Evolutionary conservation across 2,888 invertebrate species (phyloP), one percentile per base, ranked within the genome.

Genomic region (Oscheius sp.): DNA sequence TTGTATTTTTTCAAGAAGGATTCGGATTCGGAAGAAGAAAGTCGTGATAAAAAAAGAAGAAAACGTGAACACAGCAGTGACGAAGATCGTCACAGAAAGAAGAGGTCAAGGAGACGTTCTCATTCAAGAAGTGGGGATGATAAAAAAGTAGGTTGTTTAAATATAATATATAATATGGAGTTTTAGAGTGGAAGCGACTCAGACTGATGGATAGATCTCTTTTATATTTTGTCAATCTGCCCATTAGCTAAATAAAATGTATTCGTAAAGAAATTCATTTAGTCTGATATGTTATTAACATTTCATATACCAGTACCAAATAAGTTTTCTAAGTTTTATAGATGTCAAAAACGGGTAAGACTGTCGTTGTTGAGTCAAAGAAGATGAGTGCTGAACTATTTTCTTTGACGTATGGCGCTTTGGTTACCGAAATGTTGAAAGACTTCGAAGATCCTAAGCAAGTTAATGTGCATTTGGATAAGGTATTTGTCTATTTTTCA

Each of bases 361-460:
- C 74, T 33, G 71, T 66, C 10, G 52, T 74, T 55, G 70, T 74
- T 1, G 78, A 78, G 17, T 73, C 78, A 25, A 78, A 76, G 53
- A 78, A 78, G 79, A 82, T 85, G 83, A 84, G 80, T 48, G 81
- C 81, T 0, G 98, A 98, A 88, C 89, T 98, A 70, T 92, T 98
- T 81, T 95, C 96, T 5, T 90, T 99, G 57, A 98, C 98, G 0
- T 99, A 99, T 89, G 98, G 98, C 46, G 94, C 97, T 2, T 89
- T 99, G 72, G 96, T 99, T 0, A 93, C 96, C 2, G 97, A 98
- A 89, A 92, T 99, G 90, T 89, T 98, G 23, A 94, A 95, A 88
- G 98, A 99, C 87, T 92, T 93, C 83, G 97, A 98, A 87, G 95
- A 93, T 88, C 92, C 94, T 4, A 96, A 97, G 42, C 96, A 97